phyloP scores from a whole-genome alignment of 2,113 vertebrate genomes.

The Eulemur macaco region DNA sequence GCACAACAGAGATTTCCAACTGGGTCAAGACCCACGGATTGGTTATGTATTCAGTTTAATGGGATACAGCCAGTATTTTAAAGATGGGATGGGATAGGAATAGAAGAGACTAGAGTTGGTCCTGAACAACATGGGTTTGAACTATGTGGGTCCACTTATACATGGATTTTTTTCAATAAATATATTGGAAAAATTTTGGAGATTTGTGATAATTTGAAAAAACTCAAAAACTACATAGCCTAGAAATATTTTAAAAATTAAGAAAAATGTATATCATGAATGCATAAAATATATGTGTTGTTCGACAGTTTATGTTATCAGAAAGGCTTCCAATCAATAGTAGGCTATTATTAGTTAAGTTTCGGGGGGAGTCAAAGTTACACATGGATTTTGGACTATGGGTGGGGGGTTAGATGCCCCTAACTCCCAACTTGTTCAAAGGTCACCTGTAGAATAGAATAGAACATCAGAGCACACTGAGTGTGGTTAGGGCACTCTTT shows the following conservation, averaged over 20 bases:
- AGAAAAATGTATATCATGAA: not conserved
- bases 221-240: not conserved
- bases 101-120: not conserved
- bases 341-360: not conserved
- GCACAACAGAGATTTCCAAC: not conserved
- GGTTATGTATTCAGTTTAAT: not conserved
- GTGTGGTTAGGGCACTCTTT: not conserved
- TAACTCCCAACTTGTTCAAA: not conserved
- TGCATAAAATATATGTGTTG: not conserved
- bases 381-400: not conserved
- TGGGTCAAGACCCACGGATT: not conserved
- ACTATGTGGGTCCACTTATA: not conserved
- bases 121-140: not conserved
- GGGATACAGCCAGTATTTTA: not conserved
- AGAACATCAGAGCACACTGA: not conserved
- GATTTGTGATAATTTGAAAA: not conserved
- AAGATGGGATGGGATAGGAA: not conserved
- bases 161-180: not conserved
- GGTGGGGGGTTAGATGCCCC: not conserved
- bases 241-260: not conserved
- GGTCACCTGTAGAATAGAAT: not conserved
- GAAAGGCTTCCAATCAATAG: not conserved
- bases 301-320: not conserved
- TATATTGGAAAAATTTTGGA: not conserved
- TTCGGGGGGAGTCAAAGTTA: not conserved